Evolutionary conservation across 2,888 invertebrate genomes (phyloP).

Genomic region (Parnassius apollo): DNA sequence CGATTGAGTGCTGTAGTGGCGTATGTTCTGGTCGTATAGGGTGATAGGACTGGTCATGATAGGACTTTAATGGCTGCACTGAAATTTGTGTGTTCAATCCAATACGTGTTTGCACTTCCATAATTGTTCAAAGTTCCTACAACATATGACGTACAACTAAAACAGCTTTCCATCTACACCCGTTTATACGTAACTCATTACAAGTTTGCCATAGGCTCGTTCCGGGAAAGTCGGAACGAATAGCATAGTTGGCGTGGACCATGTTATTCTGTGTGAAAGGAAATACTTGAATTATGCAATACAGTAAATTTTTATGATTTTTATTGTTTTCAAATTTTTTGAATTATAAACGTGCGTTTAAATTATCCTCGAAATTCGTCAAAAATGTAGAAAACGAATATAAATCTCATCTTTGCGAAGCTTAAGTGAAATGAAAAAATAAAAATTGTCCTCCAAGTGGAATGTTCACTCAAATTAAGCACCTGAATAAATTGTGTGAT

Average conservation of each 20-base stretch:
- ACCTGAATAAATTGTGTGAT: conserved; percentile 81
- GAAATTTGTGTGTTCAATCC: conserved; percentile 68
- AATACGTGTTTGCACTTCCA: conserved; percentile 68
- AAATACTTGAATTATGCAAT: conserved; percentile 29
- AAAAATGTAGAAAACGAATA: too few species aligned
- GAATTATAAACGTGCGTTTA: too few species aligned
- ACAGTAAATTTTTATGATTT: conserved; percentile 3
- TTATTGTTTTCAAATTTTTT: too few species aligned
- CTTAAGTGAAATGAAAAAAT: conserved; percentile 77
- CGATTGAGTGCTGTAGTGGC: conserved; percentile 59
- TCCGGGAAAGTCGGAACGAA: conserved; percentile 36
- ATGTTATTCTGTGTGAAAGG: conserved; percentile 37
- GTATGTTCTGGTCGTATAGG: conserved; percentile 42
- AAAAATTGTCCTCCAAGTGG: conserved; percentile 73
- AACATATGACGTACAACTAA: conserved; percentile 40
- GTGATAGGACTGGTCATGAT: conserved; percentile 54
- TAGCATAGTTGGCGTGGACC: conserved; percentile 36
- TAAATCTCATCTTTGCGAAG: conserved; percentile 39
- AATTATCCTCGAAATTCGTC: too few species aligned
- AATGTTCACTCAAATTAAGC: conserved; percentile 78
- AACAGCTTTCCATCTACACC: conserved; percentile 37
- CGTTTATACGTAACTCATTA: conserved; percentile 60
- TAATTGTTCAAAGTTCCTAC: conserved; percentile 63
- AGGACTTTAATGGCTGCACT: conserved; percentile 63
- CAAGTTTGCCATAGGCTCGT: conserved; percentile 50